Conservation (phyloP, 2,888 invertebrate species). For the Kryphioiulus occultus region DNA sequence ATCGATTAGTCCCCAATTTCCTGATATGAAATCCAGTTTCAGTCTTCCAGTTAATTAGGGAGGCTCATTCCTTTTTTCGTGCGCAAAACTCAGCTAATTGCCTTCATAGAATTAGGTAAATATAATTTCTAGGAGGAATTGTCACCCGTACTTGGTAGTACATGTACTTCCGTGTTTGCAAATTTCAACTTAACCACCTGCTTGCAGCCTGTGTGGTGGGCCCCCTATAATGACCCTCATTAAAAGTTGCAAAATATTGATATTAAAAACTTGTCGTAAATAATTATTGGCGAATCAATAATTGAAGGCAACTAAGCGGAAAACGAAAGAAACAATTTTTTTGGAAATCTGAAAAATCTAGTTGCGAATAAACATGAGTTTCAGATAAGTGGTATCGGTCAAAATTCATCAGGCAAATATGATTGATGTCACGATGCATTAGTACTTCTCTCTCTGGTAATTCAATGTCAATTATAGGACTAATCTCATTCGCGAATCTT, state of each 20-base stretch:
- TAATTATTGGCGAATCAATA: neutral
- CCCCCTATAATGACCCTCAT: neutral
- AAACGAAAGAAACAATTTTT: neutral
- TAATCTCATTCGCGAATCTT: neutral
- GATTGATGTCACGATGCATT: slow-evolving; percentile 13
- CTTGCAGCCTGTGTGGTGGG: neutral
- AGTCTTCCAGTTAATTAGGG: slow-evolving; percentile 12
- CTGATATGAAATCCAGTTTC: slow-evolving; percentile 30
- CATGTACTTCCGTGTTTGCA: slow-evolving; percentile 21
- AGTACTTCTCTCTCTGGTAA: neutral
- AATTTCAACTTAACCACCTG: neutral
- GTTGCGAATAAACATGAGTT: neutral
- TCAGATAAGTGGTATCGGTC: slow-evolving; percentile 18
- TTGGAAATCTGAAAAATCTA: neutral
- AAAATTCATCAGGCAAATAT: neutral
- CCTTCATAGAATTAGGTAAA: neutral
- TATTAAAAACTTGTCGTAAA: neutral
- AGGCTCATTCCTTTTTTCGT: neutral
- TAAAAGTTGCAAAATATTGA: neutral
- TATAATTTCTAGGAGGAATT: neutral
- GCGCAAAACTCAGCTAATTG: neutral
- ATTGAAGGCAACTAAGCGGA: neutral
- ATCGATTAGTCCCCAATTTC: slow-evolving; percentile 35
- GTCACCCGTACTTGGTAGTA: neutral
- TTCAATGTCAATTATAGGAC: neutral